Evolutionary conservation across 2,113 vertebrate species (phyloP).

Genomic region (Trogon melanurus): DNA sequence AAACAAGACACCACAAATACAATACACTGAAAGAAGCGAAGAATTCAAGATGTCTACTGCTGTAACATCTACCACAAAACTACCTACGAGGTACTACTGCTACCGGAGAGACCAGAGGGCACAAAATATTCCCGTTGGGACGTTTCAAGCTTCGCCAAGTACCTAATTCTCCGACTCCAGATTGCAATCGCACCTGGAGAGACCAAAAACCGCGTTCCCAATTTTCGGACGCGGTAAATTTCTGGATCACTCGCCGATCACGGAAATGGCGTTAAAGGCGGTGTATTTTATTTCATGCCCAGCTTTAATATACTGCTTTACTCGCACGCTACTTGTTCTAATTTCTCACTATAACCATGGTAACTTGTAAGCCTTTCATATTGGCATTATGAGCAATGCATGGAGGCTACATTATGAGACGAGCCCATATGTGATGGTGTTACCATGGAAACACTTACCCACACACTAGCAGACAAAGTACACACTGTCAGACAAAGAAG

Average conservation of each 20-base stretch:
- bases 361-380: conserved; percentile 72
- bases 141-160: not conserved
- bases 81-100: conserved; percentile 26
- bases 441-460: conserved; percentile 80
- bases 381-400: conserved; percentile 77
- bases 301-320: conserved; percentile 17
- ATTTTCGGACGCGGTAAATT: not conserved
- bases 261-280: not conserved
- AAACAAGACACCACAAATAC: conserved; percentile 27
- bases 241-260: not conserved
- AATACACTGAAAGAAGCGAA: not conserved
- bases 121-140: conserved; percentile 35
- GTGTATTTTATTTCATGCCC: conserved; percentile 53
- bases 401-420: conserved; percentile 73
- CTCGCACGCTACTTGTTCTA: conserved; percentile 59
- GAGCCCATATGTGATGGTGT: conserved; percentile 76
- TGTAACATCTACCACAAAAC: not conserved
- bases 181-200: not conserved
- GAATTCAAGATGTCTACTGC: not conserved
- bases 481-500: conserved; percentile 73
- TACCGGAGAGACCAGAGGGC: conserved; percentile 43
- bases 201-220: not conserved
- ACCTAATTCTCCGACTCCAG: not conserved
- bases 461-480: conserved; percentile 75
- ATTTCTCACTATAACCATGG: conserved; percentile 73